These are phyloP conservation scores for Epinotia brunnichana DNA, from an alignment of 2,888 invertebrate genomes.

Conservation along the genomic window DNA sequence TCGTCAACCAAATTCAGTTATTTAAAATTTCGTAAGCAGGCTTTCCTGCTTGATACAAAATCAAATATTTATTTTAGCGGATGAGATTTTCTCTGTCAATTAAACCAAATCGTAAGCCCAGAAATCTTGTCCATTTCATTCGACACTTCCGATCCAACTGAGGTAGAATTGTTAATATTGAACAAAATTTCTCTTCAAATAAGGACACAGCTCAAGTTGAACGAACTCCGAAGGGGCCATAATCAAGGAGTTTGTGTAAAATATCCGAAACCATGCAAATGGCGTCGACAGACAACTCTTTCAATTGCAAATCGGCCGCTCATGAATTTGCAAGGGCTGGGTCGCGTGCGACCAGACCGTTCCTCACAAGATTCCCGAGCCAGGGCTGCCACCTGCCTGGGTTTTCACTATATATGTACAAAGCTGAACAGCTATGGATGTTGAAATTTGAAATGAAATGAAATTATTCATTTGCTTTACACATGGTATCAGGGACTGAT, in stretches of 20 bases:
- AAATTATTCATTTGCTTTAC: no score
- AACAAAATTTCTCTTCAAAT: neutral
- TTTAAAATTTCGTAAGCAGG: no score
- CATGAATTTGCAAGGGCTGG: conserved; percentile 49
- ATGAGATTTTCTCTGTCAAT: neutral
- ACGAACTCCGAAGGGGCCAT: neutral
- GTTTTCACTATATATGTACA: neutral
- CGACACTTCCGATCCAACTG: neutral
- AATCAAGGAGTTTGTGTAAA: conserved; percentile 25
- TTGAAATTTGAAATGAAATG: no score
- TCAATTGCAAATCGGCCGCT: conserved; percentile 51
- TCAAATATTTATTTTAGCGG: no score
- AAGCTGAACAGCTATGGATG: neutral
- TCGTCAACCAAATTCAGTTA: no score
- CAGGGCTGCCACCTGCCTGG: conserved; percentile 22
- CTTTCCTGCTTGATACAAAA: no score
- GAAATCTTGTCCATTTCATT: neutral
- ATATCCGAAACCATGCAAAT: conserved; percentile 35
- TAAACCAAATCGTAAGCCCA: neutral
- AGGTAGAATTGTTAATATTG: neutral
- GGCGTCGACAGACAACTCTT: conserved; percentile 47
- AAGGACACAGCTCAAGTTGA: neutral
- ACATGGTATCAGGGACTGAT: no score
- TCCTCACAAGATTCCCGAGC: conserved; percentile 49
- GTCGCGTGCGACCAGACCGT: conserved; percentile 46